These are phyloP conservation scores for Solenopsis fugax DNA, from an alignment of 1,140 invertebrate genomes.

Conservation along the genomic window DNA sequence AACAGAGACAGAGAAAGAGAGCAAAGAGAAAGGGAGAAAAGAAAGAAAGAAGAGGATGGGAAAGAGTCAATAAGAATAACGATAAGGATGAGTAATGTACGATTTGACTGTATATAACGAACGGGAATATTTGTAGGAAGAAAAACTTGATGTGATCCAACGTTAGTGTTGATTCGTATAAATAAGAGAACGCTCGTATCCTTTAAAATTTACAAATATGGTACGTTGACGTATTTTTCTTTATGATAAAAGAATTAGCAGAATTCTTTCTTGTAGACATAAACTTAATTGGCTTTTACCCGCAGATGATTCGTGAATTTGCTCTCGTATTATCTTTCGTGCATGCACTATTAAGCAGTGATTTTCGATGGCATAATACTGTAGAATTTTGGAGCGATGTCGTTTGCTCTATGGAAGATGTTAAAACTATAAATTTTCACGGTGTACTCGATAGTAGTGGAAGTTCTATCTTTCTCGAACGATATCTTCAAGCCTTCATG, in stretches of 20 bases:
- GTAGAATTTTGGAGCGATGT: constrained; percentile 53
- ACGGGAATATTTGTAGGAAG: background rate
- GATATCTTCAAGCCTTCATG: constrained; percentile 38
- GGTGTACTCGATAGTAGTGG: background rate
- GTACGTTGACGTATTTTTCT: constrained; percentile 10
- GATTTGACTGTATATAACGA: constrained; percentile 18
- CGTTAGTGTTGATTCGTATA: constrained; percentile 33
- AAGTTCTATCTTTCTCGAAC: background rate
- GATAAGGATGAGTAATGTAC: constrained; percentile 56
- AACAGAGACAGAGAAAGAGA: background rate
- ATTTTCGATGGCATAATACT: constrained; percentile 7
- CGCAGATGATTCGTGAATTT: constrained; percentile 8
- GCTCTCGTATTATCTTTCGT: background rate
- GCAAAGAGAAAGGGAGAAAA: background rate
- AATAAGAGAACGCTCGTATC: background rate
- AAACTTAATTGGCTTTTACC: background rate
- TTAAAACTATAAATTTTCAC: constrained; percentile 49
- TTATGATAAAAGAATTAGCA: background rate
- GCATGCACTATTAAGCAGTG: background rate
- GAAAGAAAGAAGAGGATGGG: background rate
- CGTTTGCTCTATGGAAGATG: constrained; percentile 45
- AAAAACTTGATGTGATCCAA: background rate
- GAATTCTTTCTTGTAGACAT: background rate
- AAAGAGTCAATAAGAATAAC: constrained; percentile 24
- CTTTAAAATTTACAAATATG: constrained; percentile 13